Conservation (phyloP, 2,888 invertebrate species). For the Lasioglossum vierecki region DNA sequence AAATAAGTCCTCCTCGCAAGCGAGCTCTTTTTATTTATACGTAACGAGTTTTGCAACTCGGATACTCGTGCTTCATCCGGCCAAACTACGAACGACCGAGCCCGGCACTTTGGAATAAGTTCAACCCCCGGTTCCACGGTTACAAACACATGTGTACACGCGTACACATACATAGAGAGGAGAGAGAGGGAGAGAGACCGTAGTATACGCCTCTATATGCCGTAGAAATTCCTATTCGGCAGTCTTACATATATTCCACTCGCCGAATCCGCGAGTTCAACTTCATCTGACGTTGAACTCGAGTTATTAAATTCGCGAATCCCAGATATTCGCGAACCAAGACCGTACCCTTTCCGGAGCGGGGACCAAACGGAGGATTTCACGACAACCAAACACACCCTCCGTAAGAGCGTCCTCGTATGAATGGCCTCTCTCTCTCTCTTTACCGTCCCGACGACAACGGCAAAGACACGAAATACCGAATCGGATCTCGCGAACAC, state of each 20-base stretch:
- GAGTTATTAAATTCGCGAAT: slow-evolving; percentile 51
- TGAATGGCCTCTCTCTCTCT: slow-evolving; percentile 11
- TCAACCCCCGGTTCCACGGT: slow-evolving; percentile 24
- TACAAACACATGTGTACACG: not conserved
- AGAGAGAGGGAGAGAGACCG: not conserved
- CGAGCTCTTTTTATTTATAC: slow-evolving; percentile 45
- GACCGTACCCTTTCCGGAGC: slow-evolving; percentile 36
- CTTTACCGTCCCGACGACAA: not conserved
- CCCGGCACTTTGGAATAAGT: slow-evolving; percentile 66
- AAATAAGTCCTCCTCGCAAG: slow-evolving; percentile 24
- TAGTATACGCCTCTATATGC: slow-evolving; percentile 2
- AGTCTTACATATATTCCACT: slow-evolving; percentile 52
- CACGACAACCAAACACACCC: not conserved
- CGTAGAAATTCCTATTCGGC: slow-evolving; percentile 45
- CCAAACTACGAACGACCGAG: slow-evolving; percentile 37
- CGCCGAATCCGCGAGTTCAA: slow-evolving; percentile 22
- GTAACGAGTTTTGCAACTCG: slow-evolving; percentile 45
- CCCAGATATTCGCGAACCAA: slow-evolving; percentile 28
- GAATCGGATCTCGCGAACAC: slow-evolving; percentile 1
- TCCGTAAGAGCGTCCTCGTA: not conserved
- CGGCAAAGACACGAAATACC: not conserved
- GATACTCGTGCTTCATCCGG: slow-evolving; percentile 50
- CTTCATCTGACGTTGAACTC: slow-evolving; percentile 39
- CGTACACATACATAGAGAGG: not conserved
- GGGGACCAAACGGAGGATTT: slow-evolving; percentile 15